Conservation (phyloP, 2,797 vertebrate species). For the Anomalospiza imberbis region DNA sequence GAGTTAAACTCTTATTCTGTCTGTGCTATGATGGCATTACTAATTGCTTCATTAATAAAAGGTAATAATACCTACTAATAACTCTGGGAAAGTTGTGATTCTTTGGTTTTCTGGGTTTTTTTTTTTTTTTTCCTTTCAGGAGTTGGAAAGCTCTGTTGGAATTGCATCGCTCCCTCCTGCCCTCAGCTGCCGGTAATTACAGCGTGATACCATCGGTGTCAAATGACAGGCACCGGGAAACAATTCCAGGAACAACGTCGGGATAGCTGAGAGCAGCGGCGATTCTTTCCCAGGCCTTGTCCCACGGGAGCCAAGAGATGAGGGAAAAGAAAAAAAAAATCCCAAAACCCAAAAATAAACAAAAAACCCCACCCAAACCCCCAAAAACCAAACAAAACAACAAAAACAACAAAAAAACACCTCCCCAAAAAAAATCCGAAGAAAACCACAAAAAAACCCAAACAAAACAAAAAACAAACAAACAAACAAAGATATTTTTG, state of each 20-base stretch:
- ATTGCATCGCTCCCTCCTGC: not conserved
- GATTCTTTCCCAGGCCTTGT: not conserved
- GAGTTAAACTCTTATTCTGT: not conserved
- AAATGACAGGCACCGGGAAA: not conserved
- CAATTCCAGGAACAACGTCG: not conserved
- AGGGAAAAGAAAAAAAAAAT: not conserved
- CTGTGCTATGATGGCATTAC: not conserved
- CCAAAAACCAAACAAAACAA: no score
- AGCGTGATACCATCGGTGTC: not conserved
- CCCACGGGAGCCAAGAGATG: not conserved
- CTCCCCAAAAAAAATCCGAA: no score
- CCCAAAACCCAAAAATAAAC: no score
- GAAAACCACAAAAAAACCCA: no score
- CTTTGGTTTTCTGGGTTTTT: not conserved
- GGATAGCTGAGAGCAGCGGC: not conserved
- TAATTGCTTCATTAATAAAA: not conserved
- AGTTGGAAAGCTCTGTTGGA: not conserved
- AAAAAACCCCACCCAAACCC: not conserved
- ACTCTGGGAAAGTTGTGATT: not conserved
- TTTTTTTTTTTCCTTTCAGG: not conserved
- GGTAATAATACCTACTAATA: not conserved
- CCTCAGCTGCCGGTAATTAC: not conserved
- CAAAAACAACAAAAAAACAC: no score
- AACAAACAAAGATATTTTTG: not conserved
- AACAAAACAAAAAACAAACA: not conserved